phyloP scores from a whole-genome alignment of 1,140 invertebrate species.

The Mylabris phalerata region DNA sequence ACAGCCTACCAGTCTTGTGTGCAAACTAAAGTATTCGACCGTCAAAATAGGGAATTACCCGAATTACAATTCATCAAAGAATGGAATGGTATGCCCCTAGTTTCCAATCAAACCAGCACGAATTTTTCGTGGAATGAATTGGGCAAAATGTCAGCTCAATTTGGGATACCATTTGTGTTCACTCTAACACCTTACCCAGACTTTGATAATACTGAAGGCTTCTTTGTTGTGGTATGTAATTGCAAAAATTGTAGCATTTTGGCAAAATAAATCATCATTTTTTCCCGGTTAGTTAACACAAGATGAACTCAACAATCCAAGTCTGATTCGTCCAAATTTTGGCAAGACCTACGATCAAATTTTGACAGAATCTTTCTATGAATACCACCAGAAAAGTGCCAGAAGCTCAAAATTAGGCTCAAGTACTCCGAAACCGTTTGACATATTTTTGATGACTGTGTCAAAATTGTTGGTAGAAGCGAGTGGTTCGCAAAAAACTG shows the following conservation, averaged over 20 bases:
- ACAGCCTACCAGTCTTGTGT: conserved; percentile 18
- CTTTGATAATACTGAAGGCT: not conserved
- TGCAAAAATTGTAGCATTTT: not conserved
- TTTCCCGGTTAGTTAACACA: not conserved
- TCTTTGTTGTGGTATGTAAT: not conserved
- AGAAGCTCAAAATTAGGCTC: not conserved
- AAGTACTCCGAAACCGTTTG: not conserved
- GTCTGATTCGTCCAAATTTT: not conserved
- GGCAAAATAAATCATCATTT: not conserved
- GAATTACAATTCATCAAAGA: not conserved
- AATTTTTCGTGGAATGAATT: not conserved
- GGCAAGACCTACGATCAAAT: conserved; percentile 1
- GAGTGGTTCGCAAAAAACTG: not conserved
- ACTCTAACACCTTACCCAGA: not conserved
- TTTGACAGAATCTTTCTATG: not conserved
- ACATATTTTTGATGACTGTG: not conserved
- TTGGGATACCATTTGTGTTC: conserved; percentile 4
- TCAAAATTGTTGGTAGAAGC: not conserved
- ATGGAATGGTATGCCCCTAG: conserved; percentile 1
- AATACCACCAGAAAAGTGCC: not conserved
- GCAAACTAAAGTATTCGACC: not conserved
- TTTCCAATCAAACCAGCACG: not conserved
- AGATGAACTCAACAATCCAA: not conserved
- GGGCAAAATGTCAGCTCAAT: not conserved
- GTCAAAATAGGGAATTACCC: not conserved